These are phyloP conservation scores for Sinocyclocheilus maitianheensis DNA, from an alignment of 2,113 vertebrate genomes.

Conservation along the genomic window DNA sequence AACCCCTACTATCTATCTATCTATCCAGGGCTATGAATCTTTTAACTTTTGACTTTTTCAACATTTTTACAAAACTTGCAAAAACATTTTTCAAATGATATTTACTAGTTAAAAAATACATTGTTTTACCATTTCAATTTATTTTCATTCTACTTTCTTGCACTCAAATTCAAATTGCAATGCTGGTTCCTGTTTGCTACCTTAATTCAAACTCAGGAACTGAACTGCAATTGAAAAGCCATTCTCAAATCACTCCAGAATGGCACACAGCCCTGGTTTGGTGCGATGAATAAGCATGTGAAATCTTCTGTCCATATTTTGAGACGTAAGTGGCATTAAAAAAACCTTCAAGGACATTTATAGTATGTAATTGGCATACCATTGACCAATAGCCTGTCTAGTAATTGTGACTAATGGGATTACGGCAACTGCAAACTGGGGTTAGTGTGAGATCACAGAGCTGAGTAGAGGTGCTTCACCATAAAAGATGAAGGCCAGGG, in stretches of 20 bases:
- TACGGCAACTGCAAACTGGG: slow-evolving; percentile 21
- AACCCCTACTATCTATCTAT: too few species aligned
- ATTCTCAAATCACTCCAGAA: neutral
- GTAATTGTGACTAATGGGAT: slow-evolving; percentile 51
- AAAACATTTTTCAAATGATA: neutral
- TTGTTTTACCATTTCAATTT: too few species aligned
- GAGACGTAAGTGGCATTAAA: slow-evolving; percentile 5
- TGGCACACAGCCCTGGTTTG: neutral
- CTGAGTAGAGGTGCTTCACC: slow-evolving; percentile 26
- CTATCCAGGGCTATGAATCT: neutral
- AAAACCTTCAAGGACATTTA: slow-evolving; percentile 12
- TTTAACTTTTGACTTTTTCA: neutral
- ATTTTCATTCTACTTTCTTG: neutral
- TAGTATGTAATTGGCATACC: slow-evolving; percentile 31
- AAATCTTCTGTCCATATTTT: neutral
- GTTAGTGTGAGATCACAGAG: slow-evolving; percentile 18
- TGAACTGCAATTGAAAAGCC: neutral
- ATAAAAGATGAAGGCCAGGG: slow-evolving; percentile 32
- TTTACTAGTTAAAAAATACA: neutral
- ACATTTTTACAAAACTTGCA: neutral
- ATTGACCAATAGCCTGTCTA: slow-evolving; percentile 34
- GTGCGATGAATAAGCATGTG: too few species aligned
- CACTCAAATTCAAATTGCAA: neutral
- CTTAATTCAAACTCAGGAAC: neutral
- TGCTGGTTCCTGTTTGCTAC: neutral